phyloP scores from a whole-genome alignment of 2,888 invertebrate genomes.

The Tenthredo scrophulariae region DNA sequence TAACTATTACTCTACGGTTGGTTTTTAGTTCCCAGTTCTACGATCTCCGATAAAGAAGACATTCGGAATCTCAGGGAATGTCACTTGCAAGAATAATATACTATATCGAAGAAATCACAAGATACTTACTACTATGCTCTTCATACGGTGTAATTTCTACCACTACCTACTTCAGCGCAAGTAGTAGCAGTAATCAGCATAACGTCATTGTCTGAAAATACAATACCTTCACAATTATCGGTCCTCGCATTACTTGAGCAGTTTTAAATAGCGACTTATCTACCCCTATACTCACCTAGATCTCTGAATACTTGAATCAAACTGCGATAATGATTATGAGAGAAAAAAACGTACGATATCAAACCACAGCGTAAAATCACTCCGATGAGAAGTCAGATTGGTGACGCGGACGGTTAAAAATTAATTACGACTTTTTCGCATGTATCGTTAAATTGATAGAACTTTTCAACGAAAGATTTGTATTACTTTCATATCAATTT shows the following conservation, averaged over 20 bases:
- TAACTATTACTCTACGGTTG: slow-evolving; percentile 26
- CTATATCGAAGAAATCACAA: neutral
- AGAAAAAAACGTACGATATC: neutral
- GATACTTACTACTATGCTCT: neutral
- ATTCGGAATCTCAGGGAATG: neutral
- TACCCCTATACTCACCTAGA: neutral
- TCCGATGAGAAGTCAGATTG: neutral
- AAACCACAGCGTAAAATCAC: neutral
- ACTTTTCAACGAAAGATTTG: neutral
- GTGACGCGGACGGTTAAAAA: neutral
- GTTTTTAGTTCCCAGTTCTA: slow-evolving; percentile 10
- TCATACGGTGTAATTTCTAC: neutral
- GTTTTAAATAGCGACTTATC: neutral
- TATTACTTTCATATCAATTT: neutral
- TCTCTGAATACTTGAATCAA: neutral
- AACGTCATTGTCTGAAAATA: neutral
- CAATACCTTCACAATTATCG: neutral
- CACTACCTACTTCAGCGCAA: neutral
- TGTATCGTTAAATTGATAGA: neutral
- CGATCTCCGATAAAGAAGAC: slow-evolving; percentile 10
- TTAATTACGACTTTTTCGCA: neutral
- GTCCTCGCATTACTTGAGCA: neutral
- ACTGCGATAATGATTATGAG: neutral
- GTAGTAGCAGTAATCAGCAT: neutral
- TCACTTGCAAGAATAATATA: neutral